Evolutionary conservation across 2,113 vertebrate species (phyloP).

Genomic region (Psittacara wagleri): DNA sequence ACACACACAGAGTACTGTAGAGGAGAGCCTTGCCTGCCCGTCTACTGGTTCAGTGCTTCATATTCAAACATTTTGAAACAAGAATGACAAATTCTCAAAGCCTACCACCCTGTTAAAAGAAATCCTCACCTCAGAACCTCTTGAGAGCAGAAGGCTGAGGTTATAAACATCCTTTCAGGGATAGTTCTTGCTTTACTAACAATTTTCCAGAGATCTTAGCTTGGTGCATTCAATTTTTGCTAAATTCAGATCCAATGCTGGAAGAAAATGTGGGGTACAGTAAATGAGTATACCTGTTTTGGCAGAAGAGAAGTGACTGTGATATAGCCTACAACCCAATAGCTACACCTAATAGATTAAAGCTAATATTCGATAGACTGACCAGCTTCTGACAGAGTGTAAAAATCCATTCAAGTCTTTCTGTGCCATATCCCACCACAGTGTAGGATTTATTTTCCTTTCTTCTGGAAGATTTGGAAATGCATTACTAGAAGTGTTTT

Average conservation of each 20-base stretch:
- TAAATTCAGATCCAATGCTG: background rate
- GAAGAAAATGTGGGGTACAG: background rate
- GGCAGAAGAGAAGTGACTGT: background rate
- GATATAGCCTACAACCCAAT: background rate
- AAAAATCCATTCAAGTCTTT: background rate
- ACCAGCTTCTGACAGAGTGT: background rate
- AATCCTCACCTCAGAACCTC: background rate
- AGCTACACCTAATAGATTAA: background rate
- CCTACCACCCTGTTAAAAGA: background rate
- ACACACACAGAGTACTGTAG: background rate
- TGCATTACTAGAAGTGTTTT: background rate
- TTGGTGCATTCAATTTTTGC: background rate
- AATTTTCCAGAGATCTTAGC: background rate
- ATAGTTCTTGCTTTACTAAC: background rate
- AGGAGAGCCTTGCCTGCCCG: background rate
- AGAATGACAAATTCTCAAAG: background rate
- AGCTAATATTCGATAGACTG: background rate
- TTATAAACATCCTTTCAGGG: background rate
- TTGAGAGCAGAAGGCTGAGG: background rate
- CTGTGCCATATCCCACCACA: background rate
- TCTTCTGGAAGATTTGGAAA: background rate
- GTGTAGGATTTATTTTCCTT: background rate
- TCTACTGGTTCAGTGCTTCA: background rate
- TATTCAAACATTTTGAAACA: background rate
- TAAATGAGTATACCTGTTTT: background rate